Evolutionary conservation across 1,140 invertebrate genomes (phyloP).

Genomic region (Thaumatotibia leucotreta): DNA sequence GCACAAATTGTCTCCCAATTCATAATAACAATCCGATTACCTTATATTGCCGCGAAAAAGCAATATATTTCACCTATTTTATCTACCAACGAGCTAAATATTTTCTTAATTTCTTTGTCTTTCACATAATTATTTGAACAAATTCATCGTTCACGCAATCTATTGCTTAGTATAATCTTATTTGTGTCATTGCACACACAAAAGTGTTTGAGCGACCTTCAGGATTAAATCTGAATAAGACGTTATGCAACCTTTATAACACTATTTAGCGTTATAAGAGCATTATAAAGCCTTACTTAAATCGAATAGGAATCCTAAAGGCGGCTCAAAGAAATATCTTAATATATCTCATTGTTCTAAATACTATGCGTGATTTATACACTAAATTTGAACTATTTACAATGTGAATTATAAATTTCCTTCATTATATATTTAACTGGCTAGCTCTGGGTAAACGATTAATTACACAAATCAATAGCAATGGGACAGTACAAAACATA

Average conservation of each 20-base stretch:
- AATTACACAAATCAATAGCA: neutral
- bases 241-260: neutral
- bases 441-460: neutral
- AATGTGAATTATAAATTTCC: neutral
- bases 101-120: neutral
- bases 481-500: neutral
- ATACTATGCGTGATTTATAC: slow-evolving; percentile 4
- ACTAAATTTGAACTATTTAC: slow-evolving; percentile 6
- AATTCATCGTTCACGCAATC: neutral
- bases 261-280: neutral
- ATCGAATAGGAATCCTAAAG: neutral
- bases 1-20: neutral
- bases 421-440: neutral
- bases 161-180: neutral
- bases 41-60: neutral
- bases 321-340: neutral
- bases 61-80: neutral
- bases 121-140: neutral
- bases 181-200: neutral
- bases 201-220: neutral
- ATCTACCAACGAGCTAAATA: neutral
- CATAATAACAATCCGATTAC: neutral
- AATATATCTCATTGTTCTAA: neutral
- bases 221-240: neutral
- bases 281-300: neutral